A percentile compares a stretch with the other conserved stretches of the same genome.
Evolutionary conservation across 2,888 invertebrate species (phyloP).

Genomic region (Entomobrya multifasciata): DNA sequence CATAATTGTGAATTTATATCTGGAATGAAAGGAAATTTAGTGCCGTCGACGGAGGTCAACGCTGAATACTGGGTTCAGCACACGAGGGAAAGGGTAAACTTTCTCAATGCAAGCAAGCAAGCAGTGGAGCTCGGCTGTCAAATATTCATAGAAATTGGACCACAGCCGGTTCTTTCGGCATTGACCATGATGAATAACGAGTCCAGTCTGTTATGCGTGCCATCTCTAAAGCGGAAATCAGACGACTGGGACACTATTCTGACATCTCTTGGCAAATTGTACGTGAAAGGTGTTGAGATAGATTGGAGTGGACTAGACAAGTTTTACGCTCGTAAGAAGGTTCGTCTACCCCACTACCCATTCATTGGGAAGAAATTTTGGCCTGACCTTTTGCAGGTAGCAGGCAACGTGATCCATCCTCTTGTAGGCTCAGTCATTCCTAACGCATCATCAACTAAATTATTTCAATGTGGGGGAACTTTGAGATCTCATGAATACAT

Average conservation of each 20-base stretch:
- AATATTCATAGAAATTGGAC: constrained; percentile 68
- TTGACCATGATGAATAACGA: constrained; percentile 48
- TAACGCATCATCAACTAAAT: constrained; percentile 39
- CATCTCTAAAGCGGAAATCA: constrained; percentile 62
- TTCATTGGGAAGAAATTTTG: constrained; percentile 68
- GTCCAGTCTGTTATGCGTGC: constrained; percentile 36
- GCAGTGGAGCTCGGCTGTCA: constrained; percentile 60
- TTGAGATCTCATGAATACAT: constrained; percentile 21
- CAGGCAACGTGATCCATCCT: constrained; percentile 52
- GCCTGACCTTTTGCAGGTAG: background rate
- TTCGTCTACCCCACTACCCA: constrained; percentile 63
- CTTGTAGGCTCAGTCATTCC: constrained; percentile 55
- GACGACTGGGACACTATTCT: constrained; percentile 57
- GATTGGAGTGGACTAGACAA: constrained; percentile 63
- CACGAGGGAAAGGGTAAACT: constrained; percentile 71
- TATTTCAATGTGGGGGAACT: constrained; percentile 36
- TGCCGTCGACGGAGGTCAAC: constrained; percentile 20
- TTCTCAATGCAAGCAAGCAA: constrained; percentile 60
- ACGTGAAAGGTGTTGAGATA: constrained; percentile 60
- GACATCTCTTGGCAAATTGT: constrained; percentile 49
- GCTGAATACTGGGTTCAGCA: constrained; percentile 73
- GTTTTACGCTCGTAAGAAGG: constrained; percentile 35
- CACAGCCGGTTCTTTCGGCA: constrained; percentile 69
- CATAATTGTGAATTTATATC: constrained; percentile 69
- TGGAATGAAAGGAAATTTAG: constrained; percentile 64